Conservation (phyloP, 1,140 invertebrate species). For the Pogonomyrmex californicus region DNA sequence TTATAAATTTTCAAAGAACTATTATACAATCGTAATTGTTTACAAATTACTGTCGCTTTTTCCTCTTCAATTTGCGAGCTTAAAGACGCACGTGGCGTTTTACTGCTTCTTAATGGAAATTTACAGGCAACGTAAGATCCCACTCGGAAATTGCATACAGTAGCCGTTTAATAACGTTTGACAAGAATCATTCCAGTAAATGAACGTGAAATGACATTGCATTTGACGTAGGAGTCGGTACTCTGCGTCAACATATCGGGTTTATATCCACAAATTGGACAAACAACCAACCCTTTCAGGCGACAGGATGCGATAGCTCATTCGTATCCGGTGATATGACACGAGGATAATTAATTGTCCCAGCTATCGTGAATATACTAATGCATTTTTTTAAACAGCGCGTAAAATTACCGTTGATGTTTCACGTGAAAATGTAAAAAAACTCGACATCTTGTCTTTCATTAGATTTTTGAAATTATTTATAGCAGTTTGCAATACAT, state of each 20-base stretch:
- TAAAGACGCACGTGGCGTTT: not conserved
- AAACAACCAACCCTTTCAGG: slow-evolving; percentile 23
- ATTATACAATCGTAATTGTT: not conserved
- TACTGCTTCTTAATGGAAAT: not conserved
- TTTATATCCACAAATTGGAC: not conserved
- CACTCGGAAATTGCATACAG: not conserved
- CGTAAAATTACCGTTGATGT: not conserved
- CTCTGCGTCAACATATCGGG: slow-evolving; percentile 22
- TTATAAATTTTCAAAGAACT: not conserved
- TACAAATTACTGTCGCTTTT: not conserved
- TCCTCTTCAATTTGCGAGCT: not conserved
- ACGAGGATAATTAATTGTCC: slow-evolving; percentile 32
- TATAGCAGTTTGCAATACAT: not conserved
- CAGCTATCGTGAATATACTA: not conserved
- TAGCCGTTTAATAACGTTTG: slow-evolving; percentile 36
- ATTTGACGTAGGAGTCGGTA: slow-evolving; percentile 6
- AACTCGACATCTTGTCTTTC: not conserved
- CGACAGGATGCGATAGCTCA: not conserved
- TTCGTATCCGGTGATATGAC: not conserved
- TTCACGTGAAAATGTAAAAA: not conserved
- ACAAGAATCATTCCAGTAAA: slow-evolving; percentile 30
- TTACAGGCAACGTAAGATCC: not conserved
- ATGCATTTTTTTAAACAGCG: not conserved
- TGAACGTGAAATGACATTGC: not conserved
- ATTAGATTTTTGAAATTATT: slow-evolving; percentile 1